Base-by-base conservation (phyloP, 2,888 invertebrate species). In the Folsomia manolachei region DNA sequence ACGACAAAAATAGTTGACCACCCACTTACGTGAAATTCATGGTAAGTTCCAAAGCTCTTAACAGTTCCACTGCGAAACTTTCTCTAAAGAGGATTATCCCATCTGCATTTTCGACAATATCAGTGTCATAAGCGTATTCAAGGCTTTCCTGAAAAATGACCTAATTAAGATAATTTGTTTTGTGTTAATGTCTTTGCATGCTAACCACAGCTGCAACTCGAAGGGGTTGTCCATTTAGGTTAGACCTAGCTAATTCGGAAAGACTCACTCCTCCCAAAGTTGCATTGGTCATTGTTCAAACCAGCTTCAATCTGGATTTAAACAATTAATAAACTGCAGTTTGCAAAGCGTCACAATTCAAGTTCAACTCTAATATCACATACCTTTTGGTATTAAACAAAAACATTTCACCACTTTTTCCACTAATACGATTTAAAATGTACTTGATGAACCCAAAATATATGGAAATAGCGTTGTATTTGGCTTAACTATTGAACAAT, bases 1-100 rank as follows among this genome's bases (percentile, higher is more conserved):
- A n/a, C 18, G n/a, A 66, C 9, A 1, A 66, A 39, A 23, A 53
- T n/a, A 25, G 27, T 9, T 53, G 23, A 11, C 18, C 53, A 18
- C 19, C n/a, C 25, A 19, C 26, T 74, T 65, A 75, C 75, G 26
- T 69, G 61, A 75, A 75, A 62, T 75, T 75, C 65, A 75, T 68
- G 1, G 71, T 75, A 11, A 69, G 23, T 63, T 75, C 66, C 27
- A 75, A 61, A 11, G 64, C 64, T 1, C 60, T 24, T 1, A 75
- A 60, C 11, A 75, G 60, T 71, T 75, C 70, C 19, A 69, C 63
- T 26, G 71, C 71, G 63, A 75, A 75, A 63, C 73, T 71, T n/a
- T 67, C 63, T 14, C 60, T 27, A 21, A 69, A 65, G 4, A 19
- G 14, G 52, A 53, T 64, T 9, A 56, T n/a, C 2, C 52, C 67